phyloP scores from a whole-genome alignment of 2,888 invertebrate genomes.

The Cepaea hortensis region DNA sequence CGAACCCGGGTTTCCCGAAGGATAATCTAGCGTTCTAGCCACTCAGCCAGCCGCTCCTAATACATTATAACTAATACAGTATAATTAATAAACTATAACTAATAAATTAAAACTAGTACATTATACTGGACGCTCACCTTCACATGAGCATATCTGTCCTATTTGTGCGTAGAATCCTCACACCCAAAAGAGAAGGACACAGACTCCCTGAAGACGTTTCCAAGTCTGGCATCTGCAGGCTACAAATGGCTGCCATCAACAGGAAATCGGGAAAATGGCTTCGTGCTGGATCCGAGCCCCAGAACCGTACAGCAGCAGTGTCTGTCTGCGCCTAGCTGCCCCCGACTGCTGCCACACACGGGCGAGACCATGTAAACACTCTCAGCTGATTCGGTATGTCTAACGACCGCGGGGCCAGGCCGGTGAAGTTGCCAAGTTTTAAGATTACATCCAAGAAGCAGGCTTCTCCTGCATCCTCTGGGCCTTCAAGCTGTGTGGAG shows the following conservation, averaged over 20 bases:
- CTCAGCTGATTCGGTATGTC: not conserved
- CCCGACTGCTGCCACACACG: not conserved
- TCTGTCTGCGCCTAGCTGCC: not conserved
- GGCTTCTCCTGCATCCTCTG: not conserved
- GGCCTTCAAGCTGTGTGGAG: too few relatives aligned
- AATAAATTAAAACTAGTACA: too few relatives aligned
- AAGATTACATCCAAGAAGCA: not conserved
- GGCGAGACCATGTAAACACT: not conserved
- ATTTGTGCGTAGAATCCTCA: slow-evolving; percentile 1
- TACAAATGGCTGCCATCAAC: slow-evolving; percentile 6
- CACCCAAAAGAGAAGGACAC: not conserved
- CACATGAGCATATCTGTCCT: too few relatives aligned
- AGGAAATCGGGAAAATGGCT: not conserved
- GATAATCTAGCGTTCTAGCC: too few relatives aligned
- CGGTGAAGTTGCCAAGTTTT: not conserved
- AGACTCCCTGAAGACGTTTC: not conserved
- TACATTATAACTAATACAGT: too few relatives aligned
- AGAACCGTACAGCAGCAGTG: not conserved
- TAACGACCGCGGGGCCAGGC: not conserved
- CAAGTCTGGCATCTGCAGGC: not conserved
- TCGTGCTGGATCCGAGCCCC: not conserved
- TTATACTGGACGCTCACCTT: too few relatives aligned
- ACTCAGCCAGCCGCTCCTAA: too few relatives aligned
- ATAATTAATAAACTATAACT: too few relatives aligned
- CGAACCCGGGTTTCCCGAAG: too few relatives aligned